Base-by-base conservation (phyloP, 2,113 vertebrate genomes). In the Fregetta grallaria region DNA sequence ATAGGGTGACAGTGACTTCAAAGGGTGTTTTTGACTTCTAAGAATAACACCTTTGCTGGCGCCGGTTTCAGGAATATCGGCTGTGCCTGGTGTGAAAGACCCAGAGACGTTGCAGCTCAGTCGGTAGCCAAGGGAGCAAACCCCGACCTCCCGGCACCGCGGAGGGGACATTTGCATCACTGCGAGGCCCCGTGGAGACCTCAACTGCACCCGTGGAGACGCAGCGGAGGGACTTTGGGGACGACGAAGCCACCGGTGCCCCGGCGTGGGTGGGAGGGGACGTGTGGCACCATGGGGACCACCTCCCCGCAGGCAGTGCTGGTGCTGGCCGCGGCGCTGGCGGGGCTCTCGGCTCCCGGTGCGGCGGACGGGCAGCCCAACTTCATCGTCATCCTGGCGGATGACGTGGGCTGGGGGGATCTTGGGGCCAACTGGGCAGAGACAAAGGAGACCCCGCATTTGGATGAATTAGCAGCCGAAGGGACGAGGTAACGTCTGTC, bases 371-470 rank as follows among this genome's bases (percentile, higher is more conserved):
- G 74, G 89, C 97, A 81, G 81, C 99, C 99, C 20, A 99, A 99
- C 96, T 99, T 99, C 70, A 98, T 99, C 9, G 85, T 99, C 90
- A 98, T 99, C 92, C 96, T 99, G 96, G 99, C 99, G 0, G 99
- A 99, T 93, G 99, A 99, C 78, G 98, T 99, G 62, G 99, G 99
- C 40, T 99, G 99, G 99, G 99, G 98, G 19, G 99, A 99, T 77
- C 98, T 99, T 79, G 99, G 99, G 18, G 98, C 97, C 47, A 99
- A 99, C 97, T 97, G 97, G 98, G 97, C 97, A 5, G 97, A 97
- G 63, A 98, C 96, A 1, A 97, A 97, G 80, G 98, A 98, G 67
- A 99, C 99, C 8, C 98, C 98, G 3, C 94, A 98, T 93, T 97
- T 99, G 66, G 98, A 99, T 94, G 96, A 95, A 91, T 92, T 99